These are phyloP conservation scores for Spea hammondii DNA, from an alignment of 2,797 vertebrate species.

Conservation along the genomic window DNA sequence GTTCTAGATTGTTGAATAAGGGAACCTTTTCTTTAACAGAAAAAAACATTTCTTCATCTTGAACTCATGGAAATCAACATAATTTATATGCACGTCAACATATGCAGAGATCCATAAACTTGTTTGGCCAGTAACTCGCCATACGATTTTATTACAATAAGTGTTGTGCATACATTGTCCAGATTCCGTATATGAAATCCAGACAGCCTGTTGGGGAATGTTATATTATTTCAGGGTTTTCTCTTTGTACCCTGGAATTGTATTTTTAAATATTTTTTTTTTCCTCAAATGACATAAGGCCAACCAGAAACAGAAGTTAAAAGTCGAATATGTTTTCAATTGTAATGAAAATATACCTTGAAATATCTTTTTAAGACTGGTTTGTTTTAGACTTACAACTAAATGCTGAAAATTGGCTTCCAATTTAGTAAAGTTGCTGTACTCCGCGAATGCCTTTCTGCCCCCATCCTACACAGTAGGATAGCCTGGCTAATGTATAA, in stretches of 20 bases:
- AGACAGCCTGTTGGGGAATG: neutral
- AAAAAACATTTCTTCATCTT: neutral
- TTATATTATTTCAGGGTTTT: neutral
- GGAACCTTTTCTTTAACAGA: constrained; percentile 17
- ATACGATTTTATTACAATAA: neutral
- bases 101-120: neutral
- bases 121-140: neutral
- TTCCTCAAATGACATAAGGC: neutral
- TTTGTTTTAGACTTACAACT: neutral
- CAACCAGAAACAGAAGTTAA: too few relatives aligned
- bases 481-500: constrained; percentile 34
- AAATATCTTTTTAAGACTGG: too few relatives aligned
- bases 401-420: constrained; percentile 1
- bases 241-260: neutral
- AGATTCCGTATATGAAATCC: neutral
- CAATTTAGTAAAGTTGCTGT: constrained; percentile 16
- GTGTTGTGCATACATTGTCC: neutral
- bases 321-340: too few relatives aligned
- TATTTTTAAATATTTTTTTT: neutral
- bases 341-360: too few relatives aligned
- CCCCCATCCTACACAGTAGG: constrained; percentile 16
- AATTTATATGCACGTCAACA: neutral
- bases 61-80: neutral
- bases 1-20: constrained; percentile 22
- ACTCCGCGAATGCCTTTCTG: constrained; percentile 8